Evolutionary conservation across 1,140 invertebrate species (phyloP), one percentile per base, ranked within the genome.

Genomic region (Vanessa tameamea): DNA sequence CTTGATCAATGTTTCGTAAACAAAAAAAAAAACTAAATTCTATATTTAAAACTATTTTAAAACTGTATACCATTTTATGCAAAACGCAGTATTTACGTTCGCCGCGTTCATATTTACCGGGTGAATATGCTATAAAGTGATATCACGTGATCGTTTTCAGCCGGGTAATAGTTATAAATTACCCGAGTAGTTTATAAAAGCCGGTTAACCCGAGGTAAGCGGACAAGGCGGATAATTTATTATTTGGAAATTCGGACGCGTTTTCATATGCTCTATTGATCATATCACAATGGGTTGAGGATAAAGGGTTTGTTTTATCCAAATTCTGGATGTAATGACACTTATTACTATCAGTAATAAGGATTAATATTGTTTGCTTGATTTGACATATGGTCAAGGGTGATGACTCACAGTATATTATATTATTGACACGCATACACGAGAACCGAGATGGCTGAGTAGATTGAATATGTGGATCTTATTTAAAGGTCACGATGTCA

Each of bases 111-210:
- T 90, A 92, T 92, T 92, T 90, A 92, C 86, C 78, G 81, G 76
- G 53, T 82, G 87, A 91, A 90, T 91, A 90, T 82, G 87, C 89
- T 86, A 91, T 92, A 92, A 92, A 92, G 87, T 92, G 88, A 92
- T 92, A 92, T 91, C 90, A 90, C 89, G 87, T 92, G 90, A 92
- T 92, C 90, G 89, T 87, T 90, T 87, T 86, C 86, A 81, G 79
- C 81, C 84, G 85, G 86, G 88, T 92, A 91, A 92, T 92, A 92
- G 90, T 92, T 92, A 92, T 92, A 92, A 92, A 92, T 90, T 92
- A 92, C 89, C 81, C 82, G 84, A 89, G 84, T 91, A 90, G 88
- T 92, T 92, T 92, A 91, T 92, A 92, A 92, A 92, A 90, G 88
- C 90, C 89, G 88, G 90, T 92, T 92, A 92, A 92, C 90, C 90